Base-by-base conservation (phyloP, 35 echinoderm and acorn worm species). In the Heliocidaris tuberculata region DNA sequence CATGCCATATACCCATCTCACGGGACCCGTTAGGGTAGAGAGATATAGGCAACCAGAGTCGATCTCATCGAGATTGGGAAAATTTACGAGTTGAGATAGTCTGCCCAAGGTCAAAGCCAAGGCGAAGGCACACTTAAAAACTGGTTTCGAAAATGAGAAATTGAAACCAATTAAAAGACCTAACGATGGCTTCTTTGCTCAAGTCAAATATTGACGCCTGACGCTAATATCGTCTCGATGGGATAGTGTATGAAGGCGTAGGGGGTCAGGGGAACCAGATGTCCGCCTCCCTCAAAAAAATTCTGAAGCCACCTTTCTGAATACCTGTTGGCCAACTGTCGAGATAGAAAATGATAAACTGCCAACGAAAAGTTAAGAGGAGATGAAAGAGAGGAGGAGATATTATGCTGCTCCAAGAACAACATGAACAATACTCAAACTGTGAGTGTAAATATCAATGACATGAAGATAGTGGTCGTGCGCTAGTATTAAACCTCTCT, bases 141-240 rank as follows among this genome's bases (percentile, higher is more conserved):
- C 32, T 47, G 87, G 87, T 48, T 89, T 89, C 31, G 87, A 89
- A 89, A 47, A 32, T 47, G 87, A 48, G 47, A 48, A 48, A 89
- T 48, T 89, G 87, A 89, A 89, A 89, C 87, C 87, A 89, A 89
- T 89, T 89, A 89, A 32, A 47, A 89, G 47, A 27, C 87, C 31
- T 48, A 78, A 48, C 87, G 87, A 89, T 32, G 87, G 47, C 87
- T 89, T 89, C 87, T 89, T n/a, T n/a, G 11, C 21, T 89, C 31
- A 24, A 78, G 65, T 78, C 65, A 78, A 78, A 78, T 78, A 78
- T 78, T 78, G 65, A 78, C 65, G 65, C 65, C 65, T 78, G 65
- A 78, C 65, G 65, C 65, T 78, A 78, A 78, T 78, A 78, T 78
- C 65, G 65, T 78, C 65, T 78, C 65, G 7, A 78, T 78, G 65